Base-by-base conservation (phyloP, 2,888 invertebrate species). In the Dynastes tityus region DNA sequence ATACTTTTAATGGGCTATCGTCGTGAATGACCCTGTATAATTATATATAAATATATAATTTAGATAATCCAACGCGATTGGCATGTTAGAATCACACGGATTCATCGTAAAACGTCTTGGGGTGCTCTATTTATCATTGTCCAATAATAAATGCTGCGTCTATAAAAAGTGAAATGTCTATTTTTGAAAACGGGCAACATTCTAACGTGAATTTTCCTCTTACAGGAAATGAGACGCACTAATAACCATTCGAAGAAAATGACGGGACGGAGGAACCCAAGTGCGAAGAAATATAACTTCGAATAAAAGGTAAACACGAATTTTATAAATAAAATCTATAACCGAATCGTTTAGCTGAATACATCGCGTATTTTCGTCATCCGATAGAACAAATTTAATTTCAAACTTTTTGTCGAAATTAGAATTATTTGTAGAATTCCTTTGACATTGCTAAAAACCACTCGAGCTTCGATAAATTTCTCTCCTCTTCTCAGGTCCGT, bases 171-270 rank as follows among this genome's bases (percentile, higher is more conserved):
- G n/a, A 63, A 63, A 58, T 58, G 22, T 73, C 40, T 73, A 58
- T 73, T 61, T 73, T 58, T 40, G 5, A n/a, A 58, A 40, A 16
- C 37, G 22, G 27, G 13, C 58, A 40, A 58, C 40, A 73, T 40
- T 58, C 8, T 73, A 73, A 73, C n/a, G 40, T 13, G 58, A 37
- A 73, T 73, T 73, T 73, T 73, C 73, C 58, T 73, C 58, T 73
- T 73, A 58, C 73, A 73, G 73, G 73, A 73, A 73, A 73, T 73
- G 73, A 58, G 61, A 40, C 40, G 73, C 16, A 45, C 67, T 45
- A 45, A 67, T 32, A n/a, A 73, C 11, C 73, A 27, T 73, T 73
- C 58, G 22, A 37, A 49, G 51, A 73, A 40, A 58, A 55, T 58
- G 73, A 58, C 58, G 40, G 40, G 58, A 32, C 32, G 58, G 58